Base-by-base conservation (phyloP, 2,797 vertebrate species). In the Hozukius guyotensis region DNA sequence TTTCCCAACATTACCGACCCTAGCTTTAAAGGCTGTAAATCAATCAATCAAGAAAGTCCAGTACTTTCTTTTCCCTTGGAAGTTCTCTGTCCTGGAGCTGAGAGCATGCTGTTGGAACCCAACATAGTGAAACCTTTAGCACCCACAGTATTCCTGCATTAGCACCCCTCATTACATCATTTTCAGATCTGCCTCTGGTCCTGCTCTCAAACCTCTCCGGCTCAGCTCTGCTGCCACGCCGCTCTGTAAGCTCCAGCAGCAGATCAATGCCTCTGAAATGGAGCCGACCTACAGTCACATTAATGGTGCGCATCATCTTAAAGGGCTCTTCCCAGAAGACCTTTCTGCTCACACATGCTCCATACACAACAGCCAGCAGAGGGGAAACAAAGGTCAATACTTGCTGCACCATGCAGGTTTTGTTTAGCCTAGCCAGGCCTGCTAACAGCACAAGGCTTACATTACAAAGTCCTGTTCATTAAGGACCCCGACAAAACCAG, bases 201-300 rank as follows among this genome's bases (percentile, higher is more conserved):
- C 55, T 31, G 29, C 52, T 83, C 42, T 29, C 34, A 38, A 8
- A 60, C 64, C 59, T 72, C 81, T 52, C 16, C 5, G 53, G 12
- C 60, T 66, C 34, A 65, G 52, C 75, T 79, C 74, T 77, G 63
- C 72, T 80, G 73, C 68, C 75, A 14, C 67, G 20, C 38, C 6
- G 38, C 78, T 79, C 83, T 66, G 62, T 46, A 16, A 69, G 63
- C 80, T 85, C 73, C 74, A 49, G 80, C 75, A 85, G 88, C 84
- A 84, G 91, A 96, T 96, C 95, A 92, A 95, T 96, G 93, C 62
- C 77, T 84, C 88, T 94, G 95, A 93, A 95, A 96, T 91, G 90
- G 93, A 95, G 92, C 92, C 75, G 82, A 72, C 80, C 91, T 80
- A 80, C 89, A 89, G 93, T 91, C 90, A 89, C 92, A 91, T 92